Percentiles rank a stretch among this genome's conserved stretches.
phyloP scores from a whole-genome alignment of 1,140 invertebrate genomes.

The Phenacoccus solenopsis region DNA sequence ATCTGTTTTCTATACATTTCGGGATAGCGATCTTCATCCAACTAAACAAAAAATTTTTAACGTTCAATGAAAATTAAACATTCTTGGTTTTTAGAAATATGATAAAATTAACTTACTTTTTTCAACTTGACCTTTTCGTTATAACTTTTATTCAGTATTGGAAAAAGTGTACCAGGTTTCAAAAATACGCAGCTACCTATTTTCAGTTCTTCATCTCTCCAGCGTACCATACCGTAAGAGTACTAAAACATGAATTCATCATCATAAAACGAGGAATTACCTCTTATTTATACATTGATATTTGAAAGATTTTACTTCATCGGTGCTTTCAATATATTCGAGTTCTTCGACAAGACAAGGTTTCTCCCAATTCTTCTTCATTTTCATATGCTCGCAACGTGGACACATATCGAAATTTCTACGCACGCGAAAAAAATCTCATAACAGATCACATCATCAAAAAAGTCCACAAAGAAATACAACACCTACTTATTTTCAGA shows the following conservation, averaged over 20 bases:
- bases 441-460: too few relatives aligned
- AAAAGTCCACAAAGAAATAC: too few relatives aligned
- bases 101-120: not conserved
- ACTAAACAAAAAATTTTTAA: too few relatives aligned
- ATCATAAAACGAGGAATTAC: too few relatives aligned
- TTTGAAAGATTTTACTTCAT: not conserved
- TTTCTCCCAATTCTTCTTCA: not conserved
- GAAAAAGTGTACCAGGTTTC: conserved; percentile 49
- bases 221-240: conserved; percentile 30
- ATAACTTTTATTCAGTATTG: not conserved
- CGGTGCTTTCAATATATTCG: not conserved
- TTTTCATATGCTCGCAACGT: not conserved
- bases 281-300: too few relatives aligned
- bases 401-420: not conserved
- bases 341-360: not conserved
- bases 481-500: too few relatives aligned
- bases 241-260: not conserved
- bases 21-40: conserved; percentile 8
- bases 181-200: conserved; percentile 62
- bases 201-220: conserved; percentile 45
- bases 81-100: too few relatives aligned
- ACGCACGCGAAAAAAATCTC: too few relatives aligned
- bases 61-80: too few relatives aligned
- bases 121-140: not conserved
- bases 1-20: not conserved